A percentile compares a stretch with the other conserved stretches of the same genome.
Evolutionary conservation across 1,140 invertebrate genomes (phyloP).

Genomic region (Pissodes strobi): DNA sequence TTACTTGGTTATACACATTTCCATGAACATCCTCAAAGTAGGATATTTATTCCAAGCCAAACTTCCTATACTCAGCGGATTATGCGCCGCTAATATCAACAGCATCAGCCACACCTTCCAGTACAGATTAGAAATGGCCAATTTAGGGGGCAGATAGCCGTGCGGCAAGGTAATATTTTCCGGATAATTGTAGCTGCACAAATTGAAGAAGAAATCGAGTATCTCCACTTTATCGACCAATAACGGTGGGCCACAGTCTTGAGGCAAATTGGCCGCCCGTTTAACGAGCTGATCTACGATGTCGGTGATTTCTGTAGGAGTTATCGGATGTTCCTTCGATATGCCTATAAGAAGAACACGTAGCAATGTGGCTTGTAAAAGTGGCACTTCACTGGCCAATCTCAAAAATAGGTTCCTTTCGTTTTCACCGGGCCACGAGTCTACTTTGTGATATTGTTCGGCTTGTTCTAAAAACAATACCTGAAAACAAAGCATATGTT

Average conservation of each 20-base stretch:
- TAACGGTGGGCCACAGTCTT: slow-evolving; percentile 67
- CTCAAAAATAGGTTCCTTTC: slow-evolving; percentile 79
- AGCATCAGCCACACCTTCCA: slow-evolving; percentile 95
- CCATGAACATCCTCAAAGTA: slow-evolving; percentile 89
- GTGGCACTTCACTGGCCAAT: slow-evolving; percentile 84
- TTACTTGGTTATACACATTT: slow-evolving; percentile 96
- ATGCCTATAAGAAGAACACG: slow-evolving; percentile 81
- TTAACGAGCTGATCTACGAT: slow-evolving; percentile 83
- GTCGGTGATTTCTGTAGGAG: slow-evolving; percentile 81
- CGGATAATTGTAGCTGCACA: slow-evolving; percentile 89
- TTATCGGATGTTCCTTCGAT: slow-evolving; percentile 82
- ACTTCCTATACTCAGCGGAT: slow-evolving; percentile 84
- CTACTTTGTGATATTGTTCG: slow-evolving; percentile 88
- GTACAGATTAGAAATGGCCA: slow-evolving; percentile 89
- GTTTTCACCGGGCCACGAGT: slow-evolving; percentile 91
- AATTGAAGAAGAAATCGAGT: slow-evolving; percentile 83
- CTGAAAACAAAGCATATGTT: slow-evolving; percentile 14
- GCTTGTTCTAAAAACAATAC: slow-evolving; percentile 82
- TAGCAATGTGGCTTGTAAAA: slow-evolving; percentile 82
- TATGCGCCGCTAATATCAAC: slow-evolving; percentile 87
- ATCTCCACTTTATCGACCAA: slow-evolving; percentile 83
- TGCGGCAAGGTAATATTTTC: slow-evolving; percentile 87
- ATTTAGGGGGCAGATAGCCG: slow-evolving; percentile 82
- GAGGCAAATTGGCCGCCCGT: slow-evolving; percentile 76
- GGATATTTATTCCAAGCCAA: slow-evolving; percentile 89